Evolutionary conservation across 1,140 invertebrate species (phyloP).

Genomic region (Magallana angulata): DNA sequence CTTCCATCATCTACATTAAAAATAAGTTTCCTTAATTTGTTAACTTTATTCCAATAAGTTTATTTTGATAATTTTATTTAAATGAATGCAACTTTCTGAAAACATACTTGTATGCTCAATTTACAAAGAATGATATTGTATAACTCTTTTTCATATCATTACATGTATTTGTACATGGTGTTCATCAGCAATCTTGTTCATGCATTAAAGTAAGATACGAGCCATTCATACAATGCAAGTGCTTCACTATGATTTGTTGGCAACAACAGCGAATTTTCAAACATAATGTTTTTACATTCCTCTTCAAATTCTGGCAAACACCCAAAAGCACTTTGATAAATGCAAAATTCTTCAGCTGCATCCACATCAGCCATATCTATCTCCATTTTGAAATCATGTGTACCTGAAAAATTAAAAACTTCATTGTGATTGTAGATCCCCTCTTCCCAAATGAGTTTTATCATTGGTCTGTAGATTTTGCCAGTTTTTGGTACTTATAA

Average conservation of each 20-base stretch:
- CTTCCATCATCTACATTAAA: too few species aligned
- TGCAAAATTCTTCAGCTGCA: neutral
- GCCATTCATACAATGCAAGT: neutral
- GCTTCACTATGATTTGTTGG: neutral
- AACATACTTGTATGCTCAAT: neutral
- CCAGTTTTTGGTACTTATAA: too few species aligned
- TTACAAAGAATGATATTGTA: neutral
- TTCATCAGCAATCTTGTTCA: neutral
- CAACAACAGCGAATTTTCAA: neutral
- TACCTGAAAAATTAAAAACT: neutral
- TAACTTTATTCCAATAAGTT: neutral
- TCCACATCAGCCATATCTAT: neutral
- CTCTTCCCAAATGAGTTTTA: neutral
- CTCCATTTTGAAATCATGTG: neutral
- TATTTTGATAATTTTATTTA: neutral
- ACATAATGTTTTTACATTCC: neutral
- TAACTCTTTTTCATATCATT: neutral
- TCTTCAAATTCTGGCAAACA: neutral
- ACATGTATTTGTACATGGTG: neutral
- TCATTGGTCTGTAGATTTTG: too few species aligned
- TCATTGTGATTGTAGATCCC: neutral
- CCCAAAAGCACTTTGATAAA: neutral
- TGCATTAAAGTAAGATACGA: neutral
- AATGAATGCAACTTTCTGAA: neutral
- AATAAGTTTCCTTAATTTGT: neutral